phyloP scores from a whole-genome alignment of 2,888 invertebrate genomes.

The Morpho helenor region DNA sequence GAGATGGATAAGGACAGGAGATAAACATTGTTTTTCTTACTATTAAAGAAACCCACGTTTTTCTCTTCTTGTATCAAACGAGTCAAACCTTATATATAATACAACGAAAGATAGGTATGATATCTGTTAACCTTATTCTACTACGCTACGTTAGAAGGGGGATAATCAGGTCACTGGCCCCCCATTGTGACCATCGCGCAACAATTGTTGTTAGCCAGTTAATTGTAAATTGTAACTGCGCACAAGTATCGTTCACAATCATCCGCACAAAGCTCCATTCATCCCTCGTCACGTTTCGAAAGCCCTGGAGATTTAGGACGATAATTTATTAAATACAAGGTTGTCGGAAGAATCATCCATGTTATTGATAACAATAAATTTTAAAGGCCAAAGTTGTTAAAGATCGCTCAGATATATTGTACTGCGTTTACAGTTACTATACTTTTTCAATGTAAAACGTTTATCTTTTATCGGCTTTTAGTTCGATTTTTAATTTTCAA shows the following conservation, averaged over 20 bases:
- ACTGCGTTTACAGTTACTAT: no score
- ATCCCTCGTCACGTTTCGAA: constrained; percentile 57
- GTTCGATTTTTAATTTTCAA: no score
- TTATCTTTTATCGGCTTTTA: no score
- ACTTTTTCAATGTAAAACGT: no score
- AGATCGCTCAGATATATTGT: neutral
- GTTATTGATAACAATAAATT: constrained; percentile 16
- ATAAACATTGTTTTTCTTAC: no score
- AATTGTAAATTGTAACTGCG: constrained; percentile 48
- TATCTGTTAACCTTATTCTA: constrained; percentile 13
- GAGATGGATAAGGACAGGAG: no score
- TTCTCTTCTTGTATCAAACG: no score
- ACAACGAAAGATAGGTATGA: neutral
- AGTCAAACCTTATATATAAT: no score
- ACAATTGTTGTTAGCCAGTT: constrained; percentile 43
- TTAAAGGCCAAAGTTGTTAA: constrained; percentile 3
- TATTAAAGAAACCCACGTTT: no score
- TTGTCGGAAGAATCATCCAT: constrained; percentile 19
- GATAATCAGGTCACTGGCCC: constrained; percentile 50
- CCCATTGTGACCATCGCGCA: constrained; percentile 41
- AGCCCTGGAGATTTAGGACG: constrained; percentile 28
- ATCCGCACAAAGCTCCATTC: constrained; percentile 48
- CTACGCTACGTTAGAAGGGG: constrained; percentile 20
- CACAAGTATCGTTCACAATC: constrained; percentile 42
- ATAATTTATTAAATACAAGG: constrained; percentile 23